These are phyloP conservation scores for Hyles euphorbiae DNA, from an alignment of 1,140 invertebrate species.

Conservation along the genomic window DNA sequence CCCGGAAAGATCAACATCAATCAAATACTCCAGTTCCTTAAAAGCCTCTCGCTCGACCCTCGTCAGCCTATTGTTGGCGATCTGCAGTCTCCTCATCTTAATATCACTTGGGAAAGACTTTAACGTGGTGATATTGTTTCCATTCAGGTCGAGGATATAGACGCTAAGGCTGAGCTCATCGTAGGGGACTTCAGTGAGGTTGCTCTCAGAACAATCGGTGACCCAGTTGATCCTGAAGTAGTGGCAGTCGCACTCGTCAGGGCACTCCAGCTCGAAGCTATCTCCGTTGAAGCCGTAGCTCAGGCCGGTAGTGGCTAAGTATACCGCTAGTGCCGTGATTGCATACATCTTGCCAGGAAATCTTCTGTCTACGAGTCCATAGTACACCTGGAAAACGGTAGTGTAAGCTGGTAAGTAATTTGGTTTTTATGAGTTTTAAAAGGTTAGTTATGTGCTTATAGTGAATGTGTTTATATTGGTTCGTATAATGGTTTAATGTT, in stretches of 20 bases:
- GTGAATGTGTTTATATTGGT: too few relatives aligned
- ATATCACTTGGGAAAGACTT: conserved; percentile 79
- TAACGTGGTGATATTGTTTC: conserved; percentile 79
- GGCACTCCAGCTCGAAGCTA: conserved; percentile 80
- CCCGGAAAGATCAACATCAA: conserved; percentile 82
- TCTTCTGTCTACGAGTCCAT: conserved; percentile 13
- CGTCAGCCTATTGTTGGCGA: conserved; percentile 80
- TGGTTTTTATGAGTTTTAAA: too few relatives aligned
- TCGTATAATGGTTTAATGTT: too few relatives aligned
- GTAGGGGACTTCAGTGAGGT: conserved; percentile 82
- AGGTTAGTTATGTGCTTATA: too few relatives aligned
- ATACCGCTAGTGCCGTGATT: conserved; percentile 29
- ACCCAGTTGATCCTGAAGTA: conserved; percentile 87
- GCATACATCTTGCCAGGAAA: conserved; percentile 36
- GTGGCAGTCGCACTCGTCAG: conserved; percentile 84
- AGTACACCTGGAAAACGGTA: conserved; percentile 1
- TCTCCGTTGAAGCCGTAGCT: conserved; percentile 76
- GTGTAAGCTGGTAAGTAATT: too few relatives aligned
- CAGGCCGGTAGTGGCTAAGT: conserved; percentile 27
- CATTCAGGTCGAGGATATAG: conserved; percentile 83
- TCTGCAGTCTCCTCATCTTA: conserved; percentile 81
- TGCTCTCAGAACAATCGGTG: conserved; percentile 85
- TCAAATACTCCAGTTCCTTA: conserved; percentile 79
- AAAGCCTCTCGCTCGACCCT: conserved; percentile 79
- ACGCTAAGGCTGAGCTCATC: conserved; percentile 81